Conservation (phyloP, 2,888 invertebrate genomes). For the Tachina lurida region DNA sequence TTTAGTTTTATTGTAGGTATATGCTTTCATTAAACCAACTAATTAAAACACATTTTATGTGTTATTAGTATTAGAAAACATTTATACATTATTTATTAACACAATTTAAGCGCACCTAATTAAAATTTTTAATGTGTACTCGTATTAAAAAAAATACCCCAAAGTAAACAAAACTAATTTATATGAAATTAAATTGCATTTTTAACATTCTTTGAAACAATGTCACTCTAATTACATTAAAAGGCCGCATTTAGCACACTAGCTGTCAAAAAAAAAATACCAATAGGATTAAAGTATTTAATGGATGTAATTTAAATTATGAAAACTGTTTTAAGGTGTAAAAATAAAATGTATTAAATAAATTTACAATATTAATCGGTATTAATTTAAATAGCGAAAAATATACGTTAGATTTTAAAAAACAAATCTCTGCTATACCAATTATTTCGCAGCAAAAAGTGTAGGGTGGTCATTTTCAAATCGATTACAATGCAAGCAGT, state of each 20-base stretch:
- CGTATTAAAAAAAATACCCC: neutral
- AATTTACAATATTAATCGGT: neutral
- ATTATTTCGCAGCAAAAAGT: no score
- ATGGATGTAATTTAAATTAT: conserved; percentile 21
- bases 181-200: neutral
- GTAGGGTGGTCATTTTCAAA: no score
- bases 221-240: conserved; percentile 48
- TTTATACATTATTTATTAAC: neutral
- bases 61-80: conserved; percentile 18
- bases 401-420: no score
- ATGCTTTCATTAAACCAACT: conserved; percentile 8
- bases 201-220: conserved; percentile 13
- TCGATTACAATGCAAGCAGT: no score
- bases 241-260: conserved; percentile 13
- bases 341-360: neutral
- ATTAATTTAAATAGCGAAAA: no score
- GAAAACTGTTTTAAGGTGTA: neutral
- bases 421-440: no score
- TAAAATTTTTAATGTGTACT: neutral
- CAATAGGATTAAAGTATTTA: conserved; percentile 40
- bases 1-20: neutral
- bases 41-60: conserved; percentile 40
- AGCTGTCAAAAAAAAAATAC: conserved; percentile 33
- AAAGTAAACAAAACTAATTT: neutral
- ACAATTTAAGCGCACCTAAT: conserved; percentile 4